Evolutionary conservation across 2,797 vertebrate genomes (phyloP).

Genomic region (Pseudomugil tenellus): DNA sequence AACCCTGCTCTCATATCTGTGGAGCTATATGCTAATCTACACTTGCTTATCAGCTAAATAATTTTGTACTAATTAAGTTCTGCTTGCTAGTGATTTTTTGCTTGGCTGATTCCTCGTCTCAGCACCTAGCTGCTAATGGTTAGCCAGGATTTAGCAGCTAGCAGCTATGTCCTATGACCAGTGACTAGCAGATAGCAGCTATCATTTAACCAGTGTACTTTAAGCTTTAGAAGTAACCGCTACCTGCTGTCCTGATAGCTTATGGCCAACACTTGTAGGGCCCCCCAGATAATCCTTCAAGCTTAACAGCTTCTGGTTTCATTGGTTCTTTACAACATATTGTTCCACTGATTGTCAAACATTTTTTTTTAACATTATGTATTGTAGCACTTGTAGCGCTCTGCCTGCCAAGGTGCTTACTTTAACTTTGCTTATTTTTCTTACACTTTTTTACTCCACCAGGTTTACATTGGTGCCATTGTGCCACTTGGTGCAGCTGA

Average conservation of each 20-base stretch:
- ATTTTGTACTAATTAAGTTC: background rate
- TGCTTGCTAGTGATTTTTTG: background rate
- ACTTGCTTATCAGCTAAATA: background rate
- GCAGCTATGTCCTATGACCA: no score
- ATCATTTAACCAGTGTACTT: no score
- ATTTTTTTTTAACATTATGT: background rate
- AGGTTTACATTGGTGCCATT: slow-evolving; percentile 98
- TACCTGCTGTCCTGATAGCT: no score
- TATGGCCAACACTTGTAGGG: no score
- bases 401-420: background rate
- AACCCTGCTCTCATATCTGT: no score
- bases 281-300: no score
- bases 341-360: background rate
- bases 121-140: background rate
- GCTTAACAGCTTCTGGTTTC: no score
- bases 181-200: no score
- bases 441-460: slow-evolving; percentile 74
- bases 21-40: background rate
- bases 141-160: no score
- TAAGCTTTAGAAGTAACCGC: no score
- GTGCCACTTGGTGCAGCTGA: slow-evolving; percentile 94
- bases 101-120: background rate
- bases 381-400: no score
- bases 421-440: background rate
- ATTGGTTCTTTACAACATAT: no score